Evolutionary conservation across 2,113 vertebrate species (phyloP).

Genomic region (Petrocephalus microphthalmus): DNA sequence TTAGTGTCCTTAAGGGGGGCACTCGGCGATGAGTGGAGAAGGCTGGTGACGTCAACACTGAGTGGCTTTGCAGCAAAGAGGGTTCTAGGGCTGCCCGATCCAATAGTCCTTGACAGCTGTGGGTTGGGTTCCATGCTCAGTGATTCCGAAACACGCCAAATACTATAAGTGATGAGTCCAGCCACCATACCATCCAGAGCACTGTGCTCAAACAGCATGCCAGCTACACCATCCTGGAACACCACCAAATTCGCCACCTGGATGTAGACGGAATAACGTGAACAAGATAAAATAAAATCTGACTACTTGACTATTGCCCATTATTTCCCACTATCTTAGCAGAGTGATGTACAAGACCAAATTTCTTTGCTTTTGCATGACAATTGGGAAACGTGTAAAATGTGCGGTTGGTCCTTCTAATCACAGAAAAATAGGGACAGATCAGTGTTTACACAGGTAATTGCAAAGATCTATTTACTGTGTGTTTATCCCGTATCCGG

Average conservation of each 20-base stretch:
- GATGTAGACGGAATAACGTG: slow-evolving; percentile 1
- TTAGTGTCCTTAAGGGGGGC: slow-evolving; percentile 36
- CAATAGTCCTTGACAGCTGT: slow-evolving; percentile 25
- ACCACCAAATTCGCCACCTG: slow-evolving; percentile 67
- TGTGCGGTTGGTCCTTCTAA: neutral
- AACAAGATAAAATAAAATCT: neutral
- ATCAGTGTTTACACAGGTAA: neutral
- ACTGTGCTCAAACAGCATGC: slow-evolving; percentile 66
- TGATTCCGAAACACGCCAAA: slow-evolving; percentile 60
- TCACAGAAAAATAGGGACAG: neutral
- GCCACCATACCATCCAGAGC: slow-evolving; percentile 70
- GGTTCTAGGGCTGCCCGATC: slow-evolving; percentile 29
- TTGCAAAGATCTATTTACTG: neutral
- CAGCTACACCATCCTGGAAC: slow-evolving; percentile 59
- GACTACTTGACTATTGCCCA: neutral
- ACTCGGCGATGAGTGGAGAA: slow-evolving; percentile 13
- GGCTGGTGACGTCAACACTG: slow-evolving; percentile 21
- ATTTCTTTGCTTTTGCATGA: neutral
- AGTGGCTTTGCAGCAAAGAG: slow-evolving; percentile 37
- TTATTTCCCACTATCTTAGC: neutral
- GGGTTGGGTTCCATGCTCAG: slow-evolving; percentile 34
- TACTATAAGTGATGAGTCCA: slow-evolving; percentile 51
- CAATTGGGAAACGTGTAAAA: neutral
- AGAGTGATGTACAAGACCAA: neutral
- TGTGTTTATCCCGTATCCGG: too few relatives aligned